Evolutionary conservation across 2,888 invertebrate genomes (phyloP).

Genomic region (Thereva nobilitata): DNA sequence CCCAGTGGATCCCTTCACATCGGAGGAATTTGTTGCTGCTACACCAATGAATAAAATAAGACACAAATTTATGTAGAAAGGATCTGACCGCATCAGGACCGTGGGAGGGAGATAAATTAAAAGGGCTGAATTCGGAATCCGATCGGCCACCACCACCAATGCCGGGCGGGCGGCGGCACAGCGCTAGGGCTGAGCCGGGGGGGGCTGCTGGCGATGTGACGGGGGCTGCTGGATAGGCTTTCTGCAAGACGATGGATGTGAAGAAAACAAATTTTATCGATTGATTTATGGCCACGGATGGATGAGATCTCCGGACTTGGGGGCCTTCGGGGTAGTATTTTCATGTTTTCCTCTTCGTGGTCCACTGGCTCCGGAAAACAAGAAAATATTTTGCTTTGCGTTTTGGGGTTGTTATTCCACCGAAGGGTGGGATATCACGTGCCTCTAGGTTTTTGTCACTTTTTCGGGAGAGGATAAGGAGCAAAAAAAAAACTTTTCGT

Average conservation of each 20-base stretch:
- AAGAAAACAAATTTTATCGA: slow-evolving; percentile 31
- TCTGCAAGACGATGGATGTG: background rate
- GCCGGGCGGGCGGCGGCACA: background rate
- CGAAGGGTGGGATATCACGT: background rate
- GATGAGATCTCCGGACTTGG: slow-evolving; percentile 10
- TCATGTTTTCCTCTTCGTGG: background rate
- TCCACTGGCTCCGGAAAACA: slow-evolving; percentile 1
- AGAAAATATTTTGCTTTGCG: background rate
- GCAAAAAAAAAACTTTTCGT: no score
- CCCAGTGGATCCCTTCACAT: slow-evolving; percentile 8
- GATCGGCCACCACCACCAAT: background rate
- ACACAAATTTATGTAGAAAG: slow-evolving; percentile 36
- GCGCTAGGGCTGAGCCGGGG: no score
- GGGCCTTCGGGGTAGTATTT: background rate
- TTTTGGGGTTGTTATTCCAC: background rate
- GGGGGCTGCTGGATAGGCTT: no score
- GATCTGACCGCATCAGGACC: slow-evolving; percentile 24
- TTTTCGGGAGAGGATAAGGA: no score
- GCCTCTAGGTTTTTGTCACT: no score
- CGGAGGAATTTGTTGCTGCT: slow-evolving; percentile 31
- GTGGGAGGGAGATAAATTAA: slow-evolving; percentile 30
- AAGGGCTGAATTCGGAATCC: slow-evolving; percentile 2
- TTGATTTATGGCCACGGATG: slow-evolving; percentile 24
- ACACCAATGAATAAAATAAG: slow-evolving; percentile 38
- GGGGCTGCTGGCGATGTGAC: no score